phyloP scores from a whole-genome alignment of 2,797 vertebrate genomes.

The Todus mexicanus region DNA sequence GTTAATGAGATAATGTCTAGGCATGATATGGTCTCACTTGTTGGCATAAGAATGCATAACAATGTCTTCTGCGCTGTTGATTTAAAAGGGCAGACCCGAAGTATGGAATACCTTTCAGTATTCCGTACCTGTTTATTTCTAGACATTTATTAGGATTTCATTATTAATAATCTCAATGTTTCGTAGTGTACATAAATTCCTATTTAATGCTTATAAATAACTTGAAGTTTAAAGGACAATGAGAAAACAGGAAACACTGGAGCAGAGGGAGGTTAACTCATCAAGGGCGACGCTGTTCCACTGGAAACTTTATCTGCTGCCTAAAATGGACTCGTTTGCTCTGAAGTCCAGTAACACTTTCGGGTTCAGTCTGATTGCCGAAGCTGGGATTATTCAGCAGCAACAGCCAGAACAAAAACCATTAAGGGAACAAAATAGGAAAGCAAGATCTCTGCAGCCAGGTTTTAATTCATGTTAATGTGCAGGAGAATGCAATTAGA shows the following conservation, averaged over 20 bases:
- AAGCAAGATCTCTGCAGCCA: neutral
- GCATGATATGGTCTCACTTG: neutral
- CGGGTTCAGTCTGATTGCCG: neutral
- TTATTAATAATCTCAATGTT: neutral
- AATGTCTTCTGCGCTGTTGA: neutral
- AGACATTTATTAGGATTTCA: neutral
- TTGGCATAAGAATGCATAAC: neutral
- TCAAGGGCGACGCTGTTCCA: neutral
- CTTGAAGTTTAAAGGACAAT: neutral
- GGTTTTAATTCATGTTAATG: conserved; percentile 4
- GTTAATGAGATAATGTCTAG: conserved; percentile 28
- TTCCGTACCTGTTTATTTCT: neutral
- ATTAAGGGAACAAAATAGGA: neutral
- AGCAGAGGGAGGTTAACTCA: neutral
- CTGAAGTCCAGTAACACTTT: neutral
- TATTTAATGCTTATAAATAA: neutral
- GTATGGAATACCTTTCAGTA: neutral
- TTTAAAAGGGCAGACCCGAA: neutral
- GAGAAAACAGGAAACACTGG: neutral
- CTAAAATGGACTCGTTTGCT: neutral
- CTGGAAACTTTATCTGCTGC: neutral
- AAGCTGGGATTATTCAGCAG: neutral
- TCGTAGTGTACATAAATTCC: neutral
- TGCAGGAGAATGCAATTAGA: neutral
- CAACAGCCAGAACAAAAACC: conserved; percentile 18